These are phyloP conservation scores for Buphagus erythrorhynchus DNA, from an alignment of 2,797 vertebrate species.

Conservation along the genomic window DNA sequence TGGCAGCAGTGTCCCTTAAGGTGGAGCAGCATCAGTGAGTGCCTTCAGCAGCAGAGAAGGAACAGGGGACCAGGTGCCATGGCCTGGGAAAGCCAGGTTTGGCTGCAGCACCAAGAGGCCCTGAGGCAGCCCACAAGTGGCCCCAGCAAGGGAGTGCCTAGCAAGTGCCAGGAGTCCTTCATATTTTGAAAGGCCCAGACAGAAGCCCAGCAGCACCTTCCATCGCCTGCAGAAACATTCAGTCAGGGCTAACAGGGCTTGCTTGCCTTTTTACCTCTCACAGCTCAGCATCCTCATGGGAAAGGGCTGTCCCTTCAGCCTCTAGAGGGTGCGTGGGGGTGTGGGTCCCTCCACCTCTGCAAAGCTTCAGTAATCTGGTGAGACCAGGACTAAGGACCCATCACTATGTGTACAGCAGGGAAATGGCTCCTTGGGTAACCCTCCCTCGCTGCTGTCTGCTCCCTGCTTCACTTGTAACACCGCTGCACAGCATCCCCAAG, in stretches of 20 bases:
- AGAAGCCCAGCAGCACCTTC: background rate
- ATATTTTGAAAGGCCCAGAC: background rate
- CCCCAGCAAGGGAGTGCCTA: background rate
- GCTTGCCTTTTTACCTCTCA: background rate
- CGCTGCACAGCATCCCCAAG: background rate
- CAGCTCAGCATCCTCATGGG: background rate
- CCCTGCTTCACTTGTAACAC: accelerated
- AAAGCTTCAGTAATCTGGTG: background rate
- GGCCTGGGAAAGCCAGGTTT: background rate
- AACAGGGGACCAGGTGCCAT: no score
- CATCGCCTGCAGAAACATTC: accelerated
- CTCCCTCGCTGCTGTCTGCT: background rate
- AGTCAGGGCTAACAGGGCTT: background rate
- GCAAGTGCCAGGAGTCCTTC: background rate
- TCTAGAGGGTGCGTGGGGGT: accelerated
- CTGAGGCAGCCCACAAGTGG: background rate
- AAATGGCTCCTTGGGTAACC: background rate
- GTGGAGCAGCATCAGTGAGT: background rate
- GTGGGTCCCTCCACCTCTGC: background rate
- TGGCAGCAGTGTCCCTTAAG: background rate
- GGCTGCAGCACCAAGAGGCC: accelerated
- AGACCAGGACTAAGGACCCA: background rate
- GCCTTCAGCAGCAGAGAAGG: background rate
- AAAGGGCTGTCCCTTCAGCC: background rate
- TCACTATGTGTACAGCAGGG: background rate